Percentiles rank a stretch among this genome's conserved stretches.
These are phyloP conservation scores for Caenorhabditis afra DNA, from an alignment of 2,888 invertebrate genomes.

Conservation along the genomic window DNA sequence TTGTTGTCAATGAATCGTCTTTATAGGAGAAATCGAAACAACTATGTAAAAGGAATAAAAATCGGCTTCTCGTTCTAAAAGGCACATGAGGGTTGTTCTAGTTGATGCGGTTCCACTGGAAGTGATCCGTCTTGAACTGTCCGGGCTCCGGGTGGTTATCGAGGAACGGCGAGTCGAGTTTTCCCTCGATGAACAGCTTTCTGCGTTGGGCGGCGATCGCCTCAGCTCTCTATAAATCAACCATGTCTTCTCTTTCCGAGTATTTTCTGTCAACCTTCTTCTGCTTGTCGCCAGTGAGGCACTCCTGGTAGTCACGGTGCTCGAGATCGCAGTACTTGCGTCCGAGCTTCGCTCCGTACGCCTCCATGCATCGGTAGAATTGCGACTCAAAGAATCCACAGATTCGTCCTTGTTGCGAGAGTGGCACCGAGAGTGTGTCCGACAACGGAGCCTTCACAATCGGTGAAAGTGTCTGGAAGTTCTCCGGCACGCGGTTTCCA, in stretches of 20 bases:
- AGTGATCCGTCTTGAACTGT: slow-evolving; percentile 75
- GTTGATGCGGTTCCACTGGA: slow-evolving; percentile 71
- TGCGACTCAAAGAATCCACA: slow-evolving; percentile 80
- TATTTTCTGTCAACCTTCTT: slow-evolving; percentile 56
- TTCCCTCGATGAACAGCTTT: slow-evolving; percentile 76
- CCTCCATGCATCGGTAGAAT: slow-evolving; percentile 79
- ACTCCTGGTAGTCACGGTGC: slow-evolving; percentile 78
- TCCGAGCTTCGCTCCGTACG: slow-evolving; percentile 78
- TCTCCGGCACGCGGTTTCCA: slow-evolving; percentile 73
- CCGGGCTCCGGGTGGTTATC: slow-evolving; percentile 75
- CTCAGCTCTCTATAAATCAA: slow-evolving; percentile 56
- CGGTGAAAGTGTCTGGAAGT: slow-evolving; percentile 68
- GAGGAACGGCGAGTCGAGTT: slow-evolving; percentile 69
- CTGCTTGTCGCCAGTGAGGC: slow-evolving; percentile 76
- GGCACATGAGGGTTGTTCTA: slow-evolving; percentile 20
- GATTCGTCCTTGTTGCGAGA: slow-evolving; percentile 69
- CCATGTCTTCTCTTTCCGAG: background rate
- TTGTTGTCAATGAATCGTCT: slow-evolving; percentile 27
- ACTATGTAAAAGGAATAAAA: slow-evolving; percentile 2
- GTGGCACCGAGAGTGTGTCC: slow-evolving; percentile 71
- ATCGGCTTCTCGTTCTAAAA: slow-evolving; percentile 38
- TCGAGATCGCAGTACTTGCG: slow-evolving; percentile 80
- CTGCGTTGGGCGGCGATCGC: slow-evolving; percentile 76
- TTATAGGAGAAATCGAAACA: slow-evolving; percentile 13
- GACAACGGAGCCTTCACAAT: slow-evolving; percentile 71